phyloP scores from a whole-genome alignment of 2,113 vertebrate genomes.

The Tichodroma muraria region DNA sequence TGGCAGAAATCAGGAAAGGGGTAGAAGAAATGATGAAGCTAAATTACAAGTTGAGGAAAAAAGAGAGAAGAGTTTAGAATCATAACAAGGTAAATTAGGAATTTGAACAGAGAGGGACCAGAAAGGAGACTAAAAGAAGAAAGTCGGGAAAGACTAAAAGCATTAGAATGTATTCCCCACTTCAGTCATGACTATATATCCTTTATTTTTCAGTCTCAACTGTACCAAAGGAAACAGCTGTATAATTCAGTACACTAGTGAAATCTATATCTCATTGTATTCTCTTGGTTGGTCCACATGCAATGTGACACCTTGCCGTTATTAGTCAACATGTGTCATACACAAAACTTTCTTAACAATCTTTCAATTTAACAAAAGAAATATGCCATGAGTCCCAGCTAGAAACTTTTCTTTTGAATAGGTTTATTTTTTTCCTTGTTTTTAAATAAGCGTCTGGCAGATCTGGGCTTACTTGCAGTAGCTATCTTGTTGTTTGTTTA shows the following conservation, averaged over 20 bases:
- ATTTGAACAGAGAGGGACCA: not conserved
- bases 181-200: not conserved
- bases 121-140: not conserved
- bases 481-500: not conserved
- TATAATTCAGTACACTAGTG: not conserved
- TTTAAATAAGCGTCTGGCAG: conserved; percentile 24
- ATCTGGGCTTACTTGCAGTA: not conserved
- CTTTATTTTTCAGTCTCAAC: not conserved
- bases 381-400: not conserved
- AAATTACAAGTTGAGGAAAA: not conserved
- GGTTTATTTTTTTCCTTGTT: not conserved
- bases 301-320: not conserved
- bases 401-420: not conserved
- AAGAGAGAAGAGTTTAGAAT: not conserved
- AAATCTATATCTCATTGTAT: not conserved
- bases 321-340: not conserved
- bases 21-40: not conserved
- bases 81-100: not conserved
- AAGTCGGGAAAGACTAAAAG: not conserved
- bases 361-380: not conserved
- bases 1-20: not conserved
- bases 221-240: not conserved
- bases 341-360: not conserved
- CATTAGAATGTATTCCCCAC: not conserved
- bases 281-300: not conserved